Conservation (phyloP, 2,797 vertebrate species). For the Lutra lutra region DNA sequence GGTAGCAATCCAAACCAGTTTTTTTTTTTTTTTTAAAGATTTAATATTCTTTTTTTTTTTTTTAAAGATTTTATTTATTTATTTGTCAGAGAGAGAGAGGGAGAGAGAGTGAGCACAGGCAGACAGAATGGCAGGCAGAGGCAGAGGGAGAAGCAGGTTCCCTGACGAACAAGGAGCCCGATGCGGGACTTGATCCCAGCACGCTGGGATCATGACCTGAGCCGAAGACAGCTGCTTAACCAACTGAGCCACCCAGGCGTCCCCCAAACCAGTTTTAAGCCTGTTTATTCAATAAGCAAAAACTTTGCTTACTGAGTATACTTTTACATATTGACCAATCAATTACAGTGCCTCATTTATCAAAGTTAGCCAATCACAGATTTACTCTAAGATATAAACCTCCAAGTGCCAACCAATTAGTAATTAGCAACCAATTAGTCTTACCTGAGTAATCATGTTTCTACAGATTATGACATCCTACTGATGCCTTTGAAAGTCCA, state of each 20-base stretch:
- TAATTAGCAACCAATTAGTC: background rate
- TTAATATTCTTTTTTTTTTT: too few relatives aligned
- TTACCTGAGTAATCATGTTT: background rate
- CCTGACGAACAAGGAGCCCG: too few relatives aligned
- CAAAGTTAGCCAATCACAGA: background rate
- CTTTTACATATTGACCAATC: background rate
- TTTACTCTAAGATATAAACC: background rate
- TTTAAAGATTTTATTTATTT: too few relatives aligned
- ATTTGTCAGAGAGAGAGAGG: too few relatives aligned
- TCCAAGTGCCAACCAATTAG: background rate
- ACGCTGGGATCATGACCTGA: too few relatives aligned
- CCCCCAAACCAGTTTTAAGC: background rate
- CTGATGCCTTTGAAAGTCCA: background rate
- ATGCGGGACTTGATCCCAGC: too few relatives aligned
- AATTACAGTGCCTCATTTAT: background rate
- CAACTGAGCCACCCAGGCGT: too few relatives aligned
- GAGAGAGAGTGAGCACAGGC: too few relatives aligned
- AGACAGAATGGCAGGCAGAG: too few relatives aligned
- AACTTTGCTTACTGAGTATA: background rate
- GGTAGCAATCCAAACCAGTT: background rate
- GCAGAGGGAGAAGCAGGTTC: too few relatives aligned
- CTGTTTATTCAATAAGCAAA: background rate
- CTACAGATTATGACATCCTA: background rate
- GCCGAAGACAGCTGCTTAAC: too few relatives aligned
- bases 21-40: too few relatives aligned